Base-by-base conservation (phyloP, 1,140 invertebrate species). In the Formica exsecta region DNA sequence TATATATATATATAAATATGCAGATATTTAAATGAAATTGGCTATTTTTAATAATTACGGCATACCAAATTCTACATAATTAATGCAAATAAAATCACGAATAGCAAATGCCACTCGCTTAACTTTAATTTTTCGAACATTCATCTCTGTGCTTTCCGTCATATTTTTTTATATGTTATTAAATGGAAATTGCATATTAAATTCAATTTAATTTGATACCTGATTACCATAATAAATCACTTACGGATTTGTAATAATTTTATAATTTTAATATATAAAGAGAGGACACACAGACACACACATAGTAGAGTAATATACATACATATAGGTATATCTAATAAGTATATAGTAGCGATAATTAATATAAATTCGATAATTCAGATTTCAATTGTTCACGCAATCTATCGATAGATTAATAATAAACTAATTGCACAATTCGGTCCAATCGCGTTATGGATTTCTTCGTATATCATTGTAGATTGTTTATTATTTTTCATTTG, bases 11-110 rank as follows among this genome's bases (percentile, higher is more conserved):
- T 32, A 32, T 32, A 32, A 32, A 77, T 77, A 77, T 65, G 38
- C 59, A 36, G 22, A 29, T 29, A 44, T 64, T 44, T 19, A 48
- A 77, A 77, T 77, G 41, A 77, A 77, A 65, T 65, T 77, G 41
- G 75, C 41, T 77, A 65, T 61, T 77, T 77, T 77, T 77, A 44
- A 65, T 44, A 65, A 77, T 77, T 25, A 65, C 76, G 22, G 13
- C 41, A 4, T 80, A 70, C 22, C 44, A 54, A 79, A 54, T 80
- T 68, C 25, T 48, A 77, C 8, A 65, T 79, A 80, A 80, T 80
- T 16, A 48, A 70, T 70, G 32, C 44, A 80, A 54, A 70, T 70
- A 9, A 1, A 65, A 77, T 77, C 44, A 54, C 64, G 16, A 51
- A 44, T 16, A 25, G 44, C 22, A 80, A 25, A 54, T 54, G 44